Base-by-base conservation (phyloP, 2,888 invertebrate species). In the Epiblema foenella region DNA sequence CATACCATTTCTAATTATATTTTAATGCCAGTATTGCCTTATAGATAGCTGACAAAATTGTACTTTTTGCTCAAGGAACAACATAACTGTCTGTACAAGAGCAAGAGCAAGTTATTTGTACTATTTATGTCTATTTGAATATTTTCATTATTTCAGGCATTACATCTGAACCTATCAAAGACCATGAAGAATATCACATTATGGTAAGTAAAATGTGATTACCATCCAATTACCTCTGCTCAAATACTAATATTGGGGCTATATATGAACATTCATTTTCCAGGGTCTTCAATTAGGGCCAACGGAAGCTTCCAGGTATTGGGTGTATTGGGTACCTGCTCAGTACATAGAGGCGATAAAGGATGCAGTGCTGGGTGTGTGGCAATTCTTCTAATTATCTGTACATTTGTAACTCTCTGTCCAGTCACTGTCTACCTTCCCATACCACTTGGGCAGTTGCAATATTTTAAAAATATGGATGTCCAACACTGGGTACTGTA, bases 321-420 rank as follows among this genome's bases (percentile, higher is more conserved):
- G 98, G 97, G 95, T 98, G 74, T 98, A 98, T 90, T 98, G 98
- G 98, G 98, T 98, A 58, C 98, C 98, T 11, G 97, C 97, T 62
- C 97, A 97, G 84, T 98, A 97, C 86, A 95, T 98, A 67, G 97
- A 97, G 83, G 97, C 98, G 78, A 98, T 98, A 83, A 98, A 98
- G 91, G 97, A 98, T 84, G 97, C 98, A 72, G 96, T 98, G 73
- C 95, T 98, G 63, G 98, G 98, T 70, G 97, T 97, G 81, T 97
- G 97, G 97, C 97, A 96, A 86, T 95, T 95, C 88, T 96, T 95
- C 88, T 96, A 95, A 95, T 76, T 58, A 51, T 54, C 3, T 9
- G 11, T 57, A 29, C 33, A 63, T 49, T 66, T 62, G 73, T 73
- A 74, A 10, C 60, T 77, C 76, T 81, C 83, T 83, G 78, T 83